Percentiles rank a stretch among this genome's conserved stretches.
Evolutionary conservation across 2,113 vertebrate species (phyloP).

Genomic region (Hymenochirus boettgeri): DNA sequence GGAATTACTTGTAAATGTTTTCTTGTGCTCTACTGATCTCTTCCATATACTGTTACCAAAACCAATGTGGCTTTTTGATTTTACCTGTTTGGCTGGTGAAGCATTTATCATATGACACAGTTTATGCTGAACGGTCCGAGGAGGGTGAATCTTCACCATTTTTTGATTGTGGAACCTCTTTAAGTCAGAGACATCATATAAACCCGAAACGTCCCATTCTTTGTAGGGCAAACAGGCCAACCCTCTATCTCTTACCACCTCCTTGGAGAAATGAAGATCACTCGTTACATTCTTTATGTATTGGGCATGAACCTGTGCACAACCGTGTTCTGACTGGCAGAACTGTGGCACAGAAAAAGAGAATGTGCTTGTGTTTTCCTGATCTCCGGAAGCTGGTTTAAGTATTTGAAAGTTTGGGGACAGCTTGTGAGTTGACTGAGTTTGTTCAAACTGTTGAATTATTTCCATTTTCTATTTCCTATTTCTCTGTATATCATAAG

Average conservation of each 20-base stretch:
- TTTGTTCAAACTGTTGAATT: not conserved
- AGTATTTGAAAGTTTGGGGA: not conserved
- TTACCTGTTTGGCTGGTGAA: not conserved
- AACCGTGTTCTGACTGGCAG: not conserved
- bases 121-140: not conserved
- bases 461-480: constrained; percentile 21
- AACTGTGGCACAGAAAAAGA: not conserved
- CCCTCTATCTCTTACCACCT: constrained; percentile 57
- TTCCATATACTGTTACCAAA: constrained; percentile 24
- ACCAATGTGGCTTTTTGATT: not conserved
- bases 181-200: constrained; percentile 52
- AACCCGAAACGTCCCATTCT: constrained; percentile 48
- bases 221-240: constrained; percentile 51
- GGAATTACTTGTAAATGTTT: not conserved
- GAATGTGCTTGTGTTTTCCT: not conserved
- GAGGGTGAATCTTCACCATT: not conserved
- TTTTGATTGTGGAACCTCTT: constrained; percentile 32
- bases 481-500: too few species aligned
- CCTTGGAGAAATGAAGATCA: constrained; percentile 60
- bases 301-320: constrained; percentile 36
- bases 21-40: not conserved
- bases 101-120: not conserved
- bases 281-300: constrained; percentile 50
- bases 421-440: not conserved
- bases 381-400: not conserved